Evolutionary conservation across 2,888 invertebrate species (phyloP).

Genomic region (Chymomyza procnemis): DNA sequence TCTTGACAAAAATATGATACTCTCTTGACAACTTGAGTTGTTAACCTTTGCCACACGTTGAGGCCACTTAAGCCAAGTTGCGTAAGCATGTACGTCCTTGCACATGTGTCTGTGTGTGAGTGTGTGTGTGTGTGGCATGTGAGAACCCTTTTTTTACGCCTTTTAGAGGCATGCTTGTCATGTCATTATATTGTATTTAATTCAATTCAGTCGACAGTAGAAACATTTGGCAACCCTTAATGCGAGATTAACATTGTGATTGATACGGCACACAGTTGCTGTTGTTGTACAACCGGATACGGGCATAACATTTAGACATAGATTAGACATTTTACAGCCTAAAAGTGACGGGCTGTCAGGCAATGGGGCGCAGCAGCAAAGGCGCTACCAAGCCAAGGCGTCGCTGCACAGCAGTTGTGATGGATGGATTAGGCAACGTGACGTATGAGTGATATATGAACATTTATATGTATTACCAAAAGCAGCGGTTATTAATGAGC

Average conservation of each 20-base stretch:
- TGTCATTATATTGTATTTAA: background rate
- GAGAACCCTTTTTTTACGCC: background rate
- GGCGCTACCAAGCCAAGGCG: background rate
- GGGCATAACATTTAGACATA: constrained; percentile 27
- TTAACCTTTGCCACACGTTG: background rate
- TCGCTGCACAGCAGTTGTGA: constrained; percentile 19
- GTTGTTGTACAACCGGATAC: constrained; percentile 5
- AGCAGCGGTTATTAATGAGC: constrained; percentile 60
- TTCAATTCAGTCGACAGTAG: background rate
- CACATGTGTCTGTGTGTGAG: no score
- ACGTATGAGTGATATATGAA: constrained; percentile 69
- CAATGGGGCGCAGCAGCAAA: background rate
- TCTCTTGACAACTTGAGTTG: background rate
- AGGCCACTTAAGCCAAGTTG: background rate
- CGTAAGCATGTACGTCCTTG: background rate
- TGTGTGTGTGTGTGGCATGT: background rate
- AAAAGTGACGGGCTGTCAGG: constrained; percentile 40
- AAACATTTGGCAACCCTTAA: background rate
- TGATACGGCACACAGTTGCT: constrained; percentile 38
- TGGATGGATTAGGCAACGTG: constrained; percentile 64
- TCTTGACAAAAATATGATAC: background rate
- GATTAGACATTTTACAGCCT: constrained; percentile 39
- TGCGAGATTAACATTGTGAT: constrained; percentile 52
- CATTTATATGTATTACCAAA: constrained; percentile 31
- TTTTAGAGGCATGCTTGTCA: background rate